phyloP scores from a whole-genome alignment of 2,888 invertebrate species.

The Eupsilia transversa region DNA sequence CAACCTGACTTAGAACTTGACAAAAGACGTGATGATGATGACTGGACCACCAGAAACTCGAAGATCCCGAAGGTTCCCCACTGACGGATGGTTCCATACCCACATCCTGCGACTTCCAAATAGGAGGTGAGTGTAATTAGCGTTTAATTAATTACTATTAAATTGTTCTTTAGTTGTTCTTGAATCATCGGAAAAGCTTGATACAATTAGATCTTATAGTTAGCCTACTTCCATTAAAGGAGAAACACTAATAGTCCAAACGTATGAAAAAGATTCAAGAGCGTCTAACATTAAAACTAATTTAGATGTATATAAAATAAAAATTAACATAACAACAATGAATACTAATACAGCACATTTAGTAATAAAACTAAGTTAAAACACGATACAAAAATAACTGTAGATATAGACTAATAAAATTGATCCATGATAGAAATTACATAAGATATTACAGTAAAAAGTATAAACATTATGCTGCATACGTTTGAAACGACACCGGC shows the following conservation, averaged over 20 bases:
- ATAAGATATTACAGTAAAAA: conserved; percentile 64
- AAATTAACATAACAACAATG: conserved; percentile 20
- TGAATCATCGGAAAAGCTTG: conserved; percentile 35
- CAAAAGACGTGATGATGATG: conserved; percentile 68
- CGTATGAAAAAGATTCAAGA: conserved; percentile 48
- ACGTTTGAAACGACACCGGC: conserved; percentile 49
- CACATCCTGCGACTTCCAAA: conserved; percentile 82
- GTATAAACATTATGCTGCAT: conserved; percentile 64
- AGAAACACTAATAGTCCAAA: not conserved
- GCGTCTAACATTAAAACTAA: conserved; percentile 41
- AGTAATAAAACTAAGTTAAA: conserved; percentile 28
- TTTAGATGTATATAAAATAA: conserved; percentile 64
- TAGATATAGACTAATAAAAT: conserved; percentile 62
- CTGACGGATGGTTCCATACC: conserved; percentile 79
- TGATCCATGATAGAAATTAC: conserved; percentile 63
- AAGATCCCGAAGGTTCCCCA: conserved; percentile 78
- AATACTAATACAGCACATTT: conserved; percentile 35
- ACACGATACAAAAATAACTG: conserved; percentile 50
- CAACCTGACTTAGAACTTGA: conserved; percentile 60
- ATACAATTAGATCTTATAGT: not conserved
- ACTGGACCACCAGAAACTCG: conserved; percentile 69
- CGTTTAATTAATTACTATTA: conserved; percentile 65
- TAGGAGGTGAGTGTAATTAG: conserved; percentile 83
- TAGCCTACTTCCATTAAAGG: not conserved
- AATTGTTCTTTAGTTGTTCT: conserved; percentile 48